phyloP scores from a whole-genome alignment of 2,113 vertebrate species.

The Silurus meridionalis region DNA sequence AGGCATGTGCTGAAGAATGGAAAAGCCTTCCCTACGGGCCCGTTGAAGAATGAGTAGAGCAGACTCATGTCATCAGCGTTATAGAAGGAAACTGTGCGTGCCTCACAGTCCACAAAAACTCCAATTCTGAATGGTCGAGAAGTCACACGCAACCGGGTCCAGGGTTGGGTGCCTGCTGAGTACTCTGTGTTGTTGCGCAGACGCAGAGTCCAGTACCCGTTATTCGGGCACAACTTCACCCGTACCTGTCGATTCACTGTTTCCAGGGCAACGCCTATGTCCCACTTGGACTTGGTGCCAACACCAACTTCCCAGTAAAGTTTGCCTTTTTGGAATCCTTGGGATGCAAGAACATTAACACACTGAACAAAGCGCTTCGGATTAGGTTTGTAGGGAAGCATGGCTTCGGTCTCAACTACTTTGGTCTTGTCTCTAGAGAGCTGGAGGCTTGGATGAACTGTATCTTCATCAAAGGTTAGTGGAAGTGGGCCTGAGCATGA shows the following conservation, averaged over 20 bases:
- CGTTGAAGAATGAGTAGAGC: constrained; percentile 74
- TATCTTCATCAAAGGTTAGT: constrained; percentile 77
- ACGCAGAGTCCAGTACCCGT: constrained; percentile 81
- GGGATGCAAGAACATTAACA: constrained; percentile 74
- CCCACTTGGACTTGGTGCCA: constrained; percentile 82
- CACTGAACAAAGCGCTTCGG: constrained; percentile 79
- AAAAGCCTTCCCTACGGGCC: constrained; percentile 68
- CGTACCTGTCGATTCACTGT: constrained; percentile 67
- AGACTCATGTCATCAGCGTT: constrained; percentile 76
- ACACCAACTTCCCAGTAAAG: constrained; percentile 88
- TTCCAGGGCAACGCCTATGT: constrained; percentile 79
- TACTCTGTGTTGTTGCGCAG: constrained; percentile 72
- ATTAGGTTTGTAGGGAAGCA: constrained; percentile 44
- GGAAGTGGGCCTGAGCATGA: constrained; percentile 71
- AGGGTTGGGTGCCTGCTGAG: constrained; percentile 76
- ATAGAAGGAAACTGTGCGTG: constrained; percentile 77
- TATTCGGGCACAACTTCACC: constrained; percentile 78
- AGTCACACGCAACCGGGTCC: constrained; percentile 68
- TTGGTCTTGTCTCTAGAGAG: constrained; percentile 75
- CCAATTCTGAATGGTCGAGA: constrained; percentile 66
- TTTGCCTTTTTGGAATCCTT: constrained; percentile 72
- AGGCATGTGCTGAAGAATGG: constrained; percentile 88
- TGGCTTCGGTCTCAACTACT: constrained; percentile 68
- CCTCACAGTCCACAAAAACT: constrained; percentile 77
- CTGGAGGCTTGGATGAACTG: constrained; percentile 79